Evolutionary conservation across 2,113 vertebrate species (phyloP).

Genomic region (Corythornis cristatus): DNA sequence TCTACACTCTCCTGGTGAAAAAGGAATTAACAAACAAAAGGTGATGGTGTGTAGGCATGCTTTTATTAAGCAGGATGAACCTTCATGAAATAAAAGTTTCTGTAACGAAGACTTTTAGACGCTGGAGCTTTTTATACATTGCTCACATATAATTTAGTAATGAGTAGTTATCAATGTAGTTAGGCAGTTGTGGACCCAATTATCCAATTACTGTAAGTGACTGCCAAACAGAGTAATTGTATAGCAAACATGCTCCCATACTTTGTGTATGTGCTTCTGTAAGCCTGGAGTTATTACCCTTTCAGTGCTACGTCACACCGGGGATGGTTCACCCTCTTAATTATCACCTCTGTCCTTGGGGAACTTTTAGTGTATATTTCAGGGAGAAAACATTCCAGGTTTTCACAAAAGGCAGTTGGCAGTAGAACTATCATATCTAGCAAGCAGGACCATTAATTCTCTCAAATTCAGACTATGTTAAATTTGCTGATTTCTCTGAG

Average conservation of each 20-base stretch:
- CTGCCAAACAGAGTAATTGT: conserved; percentile 19
- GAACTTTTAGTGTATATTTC: accelerated
- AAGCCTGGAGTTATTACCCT: background rate
- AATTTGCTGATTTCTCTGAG: background rate
- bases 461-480: background rate
- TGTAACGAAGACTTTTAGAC: conserved; percentile 38
- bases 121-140: background rate
- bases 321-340: background rate
- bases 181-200: conserved; percentile 44
- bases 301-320: background rate
- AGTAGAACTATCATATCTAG: background rate
- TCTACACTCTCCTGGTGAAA: background rate
- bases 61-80: conserved; percentile 3
- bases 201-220: conserved; percentile 47
- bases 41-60: background rate
- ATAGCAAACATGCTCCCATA: background rate
- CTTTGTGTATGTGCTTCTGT: background rate
- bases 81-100: conserved; percentile 2
- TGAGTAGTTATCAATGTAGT: conserved; percentile 12
- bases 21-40: background rate
- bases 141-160: conserved; percentile 53
- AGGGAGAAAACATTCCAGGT: background rate
- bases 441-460: background rate
- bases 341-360: background rate
- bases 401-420: background rate